Evolutionary conservation across 1,140 invertebrate genomes (phyloP), one percentile per base, ranked within the genome.

Genomic region (Drosophila mauritiana): DNA sequence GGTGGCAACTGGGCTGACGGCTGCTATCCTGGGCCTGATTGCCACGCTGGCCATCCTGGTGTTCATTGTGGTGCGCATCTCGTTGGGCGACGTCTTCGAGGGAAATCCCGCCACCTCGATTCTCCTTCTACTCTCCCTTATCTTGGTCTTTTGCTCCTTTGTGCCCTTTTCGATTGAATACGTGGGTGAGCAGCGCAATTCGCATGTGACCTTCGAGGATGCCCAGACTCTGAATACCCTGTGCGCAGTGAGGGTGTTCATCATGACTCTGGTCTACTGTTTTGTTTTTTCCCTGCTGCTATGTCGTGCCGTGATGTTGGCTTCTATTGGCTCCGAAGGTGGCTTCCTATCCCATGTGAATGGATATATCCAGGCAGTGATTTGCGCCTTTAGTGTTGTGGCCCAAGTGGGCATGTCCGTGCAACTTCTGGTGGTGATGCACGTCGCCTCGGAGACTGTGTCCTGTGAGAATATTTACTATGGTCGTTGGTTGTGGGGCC

Each of bases 261-360:
- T 92, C 0, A 74, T 93, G 49, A 93, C 93, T 0, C 63, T 95
- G 15, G 92, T 93, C n/a, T 95, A 94, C 63, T 93, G 94, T 15
- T 86, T 93, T 5, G 92, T 93, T 10, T 94, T 95, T 74, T 94
- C 94, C 4, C 83, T 94, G 27, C 78, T 95, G 8, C 85, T 95
- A 3, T 92, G 94, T 12, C 93, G 95, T 39, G 93, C 93, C 17
- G 93, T 95, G 53, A 93, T 95, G 55, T 81, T 95, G 12, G 93
- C 94, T 15, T 94, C 94, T 0, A 94, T 94, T 22, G 94, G 93
- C 20, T 93, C 93, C 27, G 94, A 94, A 69, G 93, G 93, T 0
- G 94, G 94, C 4, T 94, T 95, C 46, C 93, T 94, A 45, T 94
- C 94, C 2, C 94, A 95, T 62, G 93, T 95, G 4, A 94, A 94